Conservation (phyloP, 92 coral and sea anemone species). For the Heliopora coerulea region DNA sequence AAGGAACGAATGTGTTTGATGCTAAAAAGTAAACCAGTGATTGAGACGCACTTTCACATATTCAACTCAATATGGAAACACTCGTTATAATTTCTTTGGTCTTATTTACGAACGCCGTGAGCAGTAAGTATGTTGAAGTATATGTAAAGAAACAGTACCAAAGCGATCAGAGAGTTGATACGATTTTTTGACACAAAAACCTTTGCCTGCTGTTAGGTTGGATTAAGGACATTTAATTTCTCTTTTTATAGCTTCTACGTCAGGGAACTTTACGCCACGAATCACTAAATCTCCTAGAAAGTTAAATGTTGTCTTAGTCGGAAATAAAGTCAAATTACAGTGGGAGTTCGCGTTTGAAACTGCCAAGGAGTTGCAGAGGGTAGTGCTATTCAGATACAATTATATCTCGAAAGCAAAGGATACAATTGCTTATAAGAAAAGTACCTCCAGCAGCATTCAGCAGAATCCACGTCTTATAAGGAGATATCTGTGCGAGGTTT, state of each 20-base stretch:
- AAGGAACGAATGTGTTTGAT: neutral
- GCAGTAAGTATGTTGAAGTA: neutral
- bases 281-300: conserved; percentile 8
- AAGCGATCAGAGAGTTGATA: too few relatives aligned
- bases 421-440: neutral
- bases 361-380: neutral
- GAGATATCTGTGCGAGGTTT: neutral
- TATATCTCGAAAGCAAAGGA: conserved; percentile 1
- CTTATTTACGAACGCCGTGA: neutral
- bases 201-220: too few relatives aligned
- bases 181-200: too few relatives aligned
- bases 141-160: too few relatives aligned
- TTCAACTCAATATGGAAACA: conserved; percentile 9
- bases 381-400: conserved; percentile 5
- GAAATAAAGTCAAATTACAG: conserved; percentile 19
- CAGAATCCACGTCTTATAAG: neutral
- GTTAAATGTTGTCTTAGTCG: conserved; percentile 14
- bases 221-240: too few relatives aligned
- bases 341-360: conserved; percentile 28
- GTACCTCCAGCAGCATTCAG: neutral
- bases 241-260: conserved; percentile 1
- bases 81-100: neutral
- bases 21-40: neutral
- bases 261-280: conserved; percentile 1
- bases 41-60: neutral